These are phyloP conservation scores for Uropetala carovei DNA, from an alignment of 2,888 invertebrate genomes.

Conservation along the genomic window DNA sequence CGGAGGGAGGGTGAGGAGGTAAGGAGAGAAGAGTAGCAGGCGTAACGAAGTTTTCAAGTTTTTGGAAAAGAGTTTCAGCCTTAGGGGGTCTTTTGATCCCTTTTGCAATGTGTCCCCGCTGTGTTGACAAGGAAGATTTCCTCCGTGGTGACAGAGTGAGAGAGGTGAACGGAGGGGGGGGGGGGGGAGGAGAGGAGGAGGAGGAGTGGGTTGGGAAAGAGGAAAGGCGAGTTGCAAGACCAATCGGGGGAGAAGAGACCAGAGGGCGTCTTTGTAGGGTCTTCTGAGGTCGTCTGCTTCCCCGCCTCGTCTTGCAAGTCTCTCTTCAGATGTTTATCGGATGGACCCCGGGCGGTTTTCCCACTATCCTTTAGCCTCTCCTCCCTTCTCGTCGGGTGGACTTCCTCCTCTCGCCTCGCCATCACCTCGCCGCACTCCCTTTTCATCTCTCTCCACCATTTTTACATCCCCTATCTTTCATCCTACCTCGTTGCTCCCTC, in stretches of 20 bases:
- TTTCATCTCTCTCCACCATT: background rate
- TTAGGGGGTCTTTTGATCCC: conserved; percentile 42
- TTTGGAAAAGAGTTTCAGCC: conserved; percentile 17
- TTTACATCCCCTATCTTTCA: background rate
- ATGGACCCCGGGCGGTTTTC: background rate
- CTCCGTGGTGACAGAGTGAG: background rate
- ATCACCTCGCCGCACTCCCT: background rate
- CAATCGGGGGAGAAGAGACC: background rate
- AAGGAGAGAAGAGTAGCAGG: background rate
- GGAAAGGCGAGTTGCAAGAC: background rate
- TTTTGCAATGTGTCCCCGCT: background rate
- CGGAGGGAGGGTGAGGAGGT: background rate
- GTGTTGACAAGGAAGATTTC: conserved; percentile 48
- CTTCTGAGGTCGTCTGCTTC: background rate
- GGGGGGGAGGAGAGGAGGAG: background rate
- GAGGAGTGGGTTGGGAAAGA: background rate
- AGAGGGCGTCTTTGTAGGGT: background rate
- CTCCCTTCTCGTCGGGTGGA: background rate
- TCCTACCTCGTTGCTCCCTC: too few species aligned
- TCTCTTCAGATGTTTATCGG: conserved; percentile 26
- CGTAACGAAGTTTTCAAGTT: conserved; percentile 27
- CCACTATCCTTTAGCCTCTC: background rate
- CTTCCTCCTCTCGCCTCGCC: background rate
- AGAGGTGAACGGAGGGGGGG: background rate
- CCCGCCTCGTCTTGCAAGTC: conserved; percentile 10